Conservation (phyloP, 1,140 invertebrate genomes). For the Drosophila ananassae region DNA sequence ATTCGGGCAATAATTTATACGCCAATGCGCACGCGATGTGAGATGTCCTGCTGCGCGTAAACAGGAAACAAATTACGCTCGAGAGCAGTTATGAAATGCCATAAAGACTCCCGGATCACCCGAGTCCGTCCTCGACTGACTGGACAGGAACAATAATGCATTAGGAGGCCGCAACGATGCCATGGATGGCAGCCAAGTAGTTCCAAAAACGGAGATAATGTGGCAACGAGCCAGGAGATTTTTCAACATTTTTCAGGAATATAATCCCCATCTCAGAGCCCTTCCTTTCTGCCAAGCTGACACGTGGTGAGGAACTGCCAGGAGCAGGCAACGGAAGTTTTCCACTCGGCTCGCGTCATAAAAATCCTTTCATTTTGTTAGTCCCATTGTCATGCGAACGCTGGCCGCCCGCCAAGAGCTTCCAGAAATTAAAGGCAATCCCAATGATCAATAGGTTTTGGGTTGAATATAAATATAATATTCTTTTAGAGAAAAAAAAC, state of each 20-base stretch:
- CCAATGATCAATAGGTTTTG: constrained; percentile 21
- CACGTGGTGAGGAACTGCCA: constrained; percentile 50
- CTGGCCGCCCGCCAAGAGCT: constrained; percentile 58
- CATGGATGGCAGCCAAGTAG: constrained; percentile 13
- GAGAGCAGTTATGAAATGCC: constrained; percentile 81
- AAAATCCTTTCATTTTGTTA: constrained; percentile 50
- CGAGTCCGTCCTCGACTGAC: constrained; percentile 48
- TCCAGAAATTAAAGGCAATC: constrained; percentile 15
- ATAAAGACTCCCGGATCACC: constrained; percentile 59
- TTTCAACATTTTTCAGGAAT: constrained; percentile 2
- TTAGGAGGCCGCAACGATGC: constrained; percentile 68
- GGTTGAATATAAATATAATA: constrained; percentile 15
- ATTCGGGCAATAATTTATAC: constrained; percentile 80
- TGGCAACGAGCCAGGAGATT: constrained; percentile 34
- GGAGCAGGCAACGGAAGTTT: constrained; percentile 43
- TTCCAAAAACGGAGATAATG: constrained; percentile 35
- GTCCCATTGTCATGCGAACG: constrained; percentile 68
- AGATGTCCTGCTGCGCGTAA: constrained; percentile 80
- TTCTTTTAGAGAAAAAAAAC: not conserved
- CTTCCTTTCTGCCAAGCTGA: constrained; percentile 22
- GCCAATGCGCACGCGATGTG: constrained; percentile 75
- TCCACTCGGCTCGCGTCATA: constrained; percentile 47
- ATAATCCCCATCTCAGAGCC: constrained; percentile 29
- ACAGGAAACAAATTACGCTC: constrained; percentile 82
- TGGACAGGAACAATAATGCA: constrained; percentile 81